Percentiles rank a stretch among this genome's conserved stretches.
Conservation (phyloP, 2,888 invertebrate species). For the Crossocerus cetratus region DNA sequence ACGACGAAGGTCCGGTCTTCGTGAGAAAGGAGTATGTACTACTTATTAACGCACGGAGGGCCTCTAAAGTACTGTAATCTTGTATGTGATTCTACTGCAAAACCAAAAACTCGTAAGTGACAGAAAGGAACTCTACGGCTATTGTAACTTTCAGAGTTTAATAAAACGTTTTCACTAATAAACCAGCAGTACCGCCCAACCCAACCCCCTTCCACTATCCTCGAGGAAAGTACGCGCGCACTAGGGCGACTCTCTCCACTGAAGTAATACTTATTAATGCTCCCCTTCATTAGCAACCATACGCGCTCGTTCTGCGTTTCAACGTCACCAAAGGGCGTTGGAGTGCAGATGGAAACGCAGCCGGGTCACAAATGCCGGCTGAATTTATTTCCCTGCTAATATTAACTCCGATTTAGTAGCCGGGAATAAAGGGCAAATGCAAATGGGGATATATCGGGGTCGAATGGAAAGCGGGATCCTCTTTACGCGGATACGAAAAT, state of each 20-base stretch:
- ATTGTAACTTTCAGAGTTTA: slow-evolving; percentile 75
- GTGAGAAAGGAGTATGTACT: slow-evolving; percentile 8
- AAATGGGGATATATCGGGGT: no score
- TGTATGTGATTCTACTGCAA: slow-evolving; percentile 62
- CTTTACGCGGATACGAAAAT: no score
- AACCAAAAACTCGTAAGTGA: slow-evolving; percentile 32
- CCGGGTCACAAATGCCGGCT: no score
- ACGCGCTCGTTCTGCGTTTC: no score
- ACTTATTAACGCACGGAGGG: slow-evolving; percentile 29
- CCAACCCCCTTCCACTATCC: background rate
- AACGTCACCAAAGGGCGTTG: no score
- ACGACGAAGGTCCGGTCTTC: slow-evolving; percentile 22
- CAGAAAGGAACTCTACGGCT: slow-evolving; percentile 67
- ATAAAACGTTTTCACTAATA: slow-evolving; percentile 74
- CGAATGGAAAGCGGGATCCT: no score
- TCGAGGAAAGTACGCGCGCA: background rate
- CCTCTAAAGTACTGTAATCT: slow-evolving; percentile 58
- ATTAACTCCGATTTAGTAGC: no score
- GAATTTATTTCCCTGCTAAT: no score
- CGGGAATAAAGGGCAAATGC: no score
- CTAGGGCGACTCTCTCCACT: background rate
- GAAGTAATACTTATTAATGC: no score
- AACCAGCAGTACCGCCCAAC: slow-evolving; percentile 1
- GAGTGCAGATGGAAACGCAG: no score
- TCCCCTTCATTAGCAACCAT: no score